These are phyloP conservation scores for Plectropomus leopardus DNA, from an alignment of 2,113 vertebrate species.

Conservation along the genomic window DNA sequence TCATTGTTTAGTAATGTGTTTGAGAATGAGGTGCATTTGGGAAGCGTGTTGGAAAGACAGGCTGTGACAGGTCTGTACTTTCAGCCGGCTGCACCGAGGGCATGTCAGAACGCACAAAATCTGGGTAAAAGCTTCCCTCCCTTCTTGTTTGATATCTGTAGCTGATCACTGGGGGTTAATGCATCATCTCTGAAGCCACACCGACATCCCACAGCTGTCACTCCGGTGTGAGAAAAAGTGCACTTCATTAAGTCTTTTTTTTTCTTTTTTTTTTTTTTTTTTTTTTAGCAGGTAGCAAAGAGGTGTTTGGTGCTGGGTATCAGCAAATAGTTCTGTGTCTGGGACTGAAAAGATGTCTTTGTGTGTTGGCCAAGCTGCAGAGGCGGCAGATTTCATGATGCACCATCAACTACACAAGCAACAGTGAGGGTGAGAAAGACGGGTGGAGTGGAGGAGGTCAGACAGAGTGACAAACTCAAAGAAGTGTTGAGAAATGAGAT, in stretches of 20 bases:
- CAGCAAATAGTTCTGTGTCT: constrained; percentile 70
- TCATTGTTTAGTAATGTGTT: constrained; percentile 43
- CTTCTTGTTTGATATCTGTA: constrained; percentile 19
- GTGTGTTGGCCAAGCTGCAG: constrained; percentile 60
- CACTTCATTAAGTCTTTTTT: constrained; percentile 24
- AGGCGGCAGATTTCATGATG: constrained; percentile 67
- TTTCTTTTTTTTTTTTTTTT: background rate
- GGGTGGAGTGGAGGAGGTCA: constrained; percentile 19
- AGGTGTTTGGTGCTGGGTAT: constrained; percentile 51
- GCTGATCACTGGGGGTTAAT: background rate
- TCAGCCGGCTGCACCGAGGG: constrained; percentile 21
- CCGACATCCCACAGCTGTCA: constrained; percentile 15
- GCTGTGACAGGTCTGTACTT: constrained; percentile 37
- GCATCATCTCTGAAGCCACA: constrained; percentile 28
- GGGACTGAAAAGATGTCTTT: constrained; percentile 66
- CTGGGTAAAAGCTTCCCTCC: background rate
- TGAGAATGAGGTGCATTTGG: constrained; percentile 33
- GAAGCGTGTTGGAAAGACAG: constrained; percentile 31
- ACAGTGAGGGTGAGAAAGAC: constrained; percentile 46
- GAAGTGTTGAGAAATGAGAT: constrained; percentile 21
- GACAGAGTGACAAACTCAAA: background rate
- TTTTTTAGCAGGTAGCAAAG: constrained; percentile 45
- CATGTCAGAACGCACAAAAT: constrained; percentile 37
- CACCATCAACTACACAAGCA: constrained; percentile 60
- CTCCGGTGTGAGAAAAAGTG: constrained; percentile 45